Evolutionary conservation across 2,888 invertebrate genomes (phyloP).

Genomic region (Mesoligia furuncula): DNA sequence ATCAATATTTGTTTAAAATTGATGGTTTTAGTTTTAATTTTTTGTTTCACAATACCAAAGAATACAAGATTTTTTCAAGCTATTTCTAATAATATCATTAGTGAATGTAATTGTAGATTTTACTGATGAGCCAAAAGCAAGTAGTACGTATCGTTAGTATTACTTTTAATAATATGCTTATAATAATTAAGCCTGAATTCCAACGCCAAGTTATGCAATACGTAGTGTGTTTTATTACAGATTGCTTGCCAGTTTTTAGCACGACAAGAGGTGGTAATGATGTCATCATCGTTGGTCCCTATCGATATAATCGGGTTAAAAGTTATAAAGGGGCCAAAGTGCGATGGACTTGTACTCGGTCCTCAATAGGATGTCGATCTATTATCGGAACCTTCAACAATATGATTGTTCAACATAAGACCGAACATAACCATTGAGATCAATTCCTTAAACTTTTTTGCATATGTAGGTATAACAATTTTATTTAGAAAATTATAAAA

Average conservation of each 20-base stretch:
- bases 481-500: background rate
- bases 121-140: background rate
- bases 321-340: constrained; percentile 55
- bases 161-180: background rate
- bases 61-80: background rate
- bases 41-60: background rate
- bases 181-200: background rate
- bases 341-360: constrained; percentile 58
- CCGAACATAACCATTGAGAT: constrained; percentile 25
- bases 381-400: constrained; percentile 14
- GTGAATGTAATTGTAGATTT: background rate
- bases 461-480: background rate
- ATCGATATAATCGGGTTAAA: constrained; percentile 29
- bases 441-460: no score
- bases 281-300: constrained; percentile 32
- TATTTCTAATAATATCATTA: no score
- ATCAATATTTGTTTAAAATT: background rate
- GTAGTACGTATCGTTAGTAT: background rate
- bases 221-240: constrained; percentile 13
- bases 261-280: constrained; percentile 14
- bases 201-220: background rate
- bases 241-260: constrained; percentile 21
- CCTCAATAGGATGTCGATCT: constrained; percentile 30
- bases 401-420: constrained; percentile 13
- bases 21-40: background rate